phyloP scores from a whole-genome alignment of 2,888 invertebrate species.

The Caenorhabditis wallacei region DNA sequence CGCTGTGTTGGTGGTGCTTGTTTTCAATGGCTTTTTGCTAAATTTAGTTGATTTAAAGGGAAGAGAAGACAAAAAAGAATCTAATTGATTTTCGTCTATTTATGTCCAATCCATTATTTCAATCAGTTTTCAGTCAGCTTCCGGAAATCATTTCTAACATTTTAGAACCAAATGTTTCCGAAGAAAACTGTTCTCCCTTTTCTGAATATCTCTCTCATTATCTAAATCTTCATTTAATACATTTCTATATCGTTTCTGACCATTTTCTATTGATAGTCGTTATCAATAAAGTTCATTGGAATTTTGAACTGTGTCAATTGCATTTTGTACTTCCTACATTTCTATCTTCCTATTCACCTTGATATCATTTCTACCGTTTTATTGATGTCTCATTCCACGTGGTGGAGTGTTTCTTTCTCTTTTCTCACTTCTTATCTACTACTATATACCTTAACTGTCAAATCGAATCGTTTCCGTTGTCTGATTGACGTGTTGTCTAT shows the following conservation, averaged over 20 bases:
- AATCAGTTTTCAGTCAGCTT: constrained; percentile 24
- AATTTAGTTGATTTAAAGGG: constrained; percentile 14
- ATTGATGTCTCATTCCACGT: constrained; percentile 31
- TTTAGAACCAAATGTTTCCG: background rate
- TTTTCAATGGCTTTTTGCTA: constrained; percentile 29
- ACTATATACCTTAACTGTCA: constrained; percentile 53
- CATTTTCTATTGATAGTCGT: no score
- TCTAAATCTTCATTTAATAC: no score
- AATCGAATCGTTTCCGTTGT: constrained; percentile 30
- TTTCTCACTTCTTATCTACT: constrained; percentile 12
- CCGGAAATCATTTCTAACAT: background rate
- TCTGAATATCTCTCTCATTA: no score
- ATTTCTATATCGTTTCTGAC: background rate
- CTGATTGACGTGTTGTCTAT: constrained; percentile 33
- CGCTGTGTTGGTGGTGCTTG: constrained; percentile 7
- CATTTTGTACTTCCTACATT: constrained; percentile 19
- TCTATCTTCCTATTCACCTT: constrained; percentile 4
- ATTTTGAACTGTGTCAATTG: background rate
- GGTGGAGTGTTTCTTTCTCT: constrained; percentile 12
- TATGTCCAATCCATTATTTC: constrained; percentile 44
- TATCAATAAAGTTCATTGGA: background rate
- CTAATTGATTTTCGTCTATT: constrained; percentile 47
- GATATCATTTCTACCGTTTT: constrained; percentile 27
- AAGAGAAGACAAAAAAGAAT: background rate
- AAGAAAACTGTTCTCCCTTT: background rate